phyloP scores from a whole-genome alignment of 2,113 vertebrate genomes.

The Dromiciops gliroides region DNA sequence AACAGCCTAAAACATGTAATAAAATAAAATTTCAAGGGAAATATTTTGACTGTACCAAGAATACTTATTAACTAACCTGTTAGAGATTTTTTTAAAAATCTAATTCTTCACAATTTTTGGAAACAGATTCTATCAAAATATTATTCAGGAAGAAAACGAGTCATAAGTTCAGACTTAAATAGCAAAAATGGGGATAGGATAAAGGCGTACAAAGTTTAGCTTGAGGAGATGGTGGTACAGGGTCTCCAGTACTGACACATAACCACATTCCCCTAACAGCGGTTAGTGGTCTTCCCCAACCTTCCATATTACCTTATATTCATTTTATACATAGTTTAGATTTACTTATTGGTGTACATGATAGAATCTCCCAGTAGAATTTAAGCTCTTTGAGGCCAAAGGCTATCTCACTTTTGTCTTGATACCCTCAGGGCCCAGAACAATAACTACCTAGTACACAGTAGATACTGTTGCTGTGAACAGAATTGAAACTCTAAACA shows the following conservation, averaged over 20 bases:
- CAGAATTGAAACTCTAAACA: neutral
- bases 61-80: neutral
- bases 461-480: neutral
- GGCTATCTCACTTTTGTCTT: neutral
- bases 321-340: neutral
- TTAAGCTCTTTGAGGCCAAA: neutral
- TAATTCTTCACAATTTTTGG: neutral
- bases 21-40: conserved; percentile 10
- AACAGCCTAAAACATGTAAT: conserved; percentile 1
- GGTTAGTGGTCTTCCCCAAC: neutral
- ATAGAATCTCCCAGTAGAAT: neutral
- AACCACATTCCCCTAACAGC: neutral
- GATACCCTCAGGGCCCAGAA: neutral
- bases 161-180: neutral
- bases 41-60: neutral
- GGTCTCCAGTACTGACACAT: neutral
- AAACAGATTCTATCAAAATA: neutral
- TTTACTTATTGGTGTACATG: neutral
- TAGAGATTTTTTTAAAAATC: neutral
- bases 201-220: neutral
- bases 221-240: neutral
- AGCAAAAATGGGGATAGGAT: neutral
- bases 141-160: neutral
- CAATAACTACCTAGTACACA: neutral
- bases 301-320: neutral